These are phyloP conservation scores for Papilio polytes DNA, from an alignment of 1,140 invertebrate genomes.

Conservation along the genomic window DNA sequence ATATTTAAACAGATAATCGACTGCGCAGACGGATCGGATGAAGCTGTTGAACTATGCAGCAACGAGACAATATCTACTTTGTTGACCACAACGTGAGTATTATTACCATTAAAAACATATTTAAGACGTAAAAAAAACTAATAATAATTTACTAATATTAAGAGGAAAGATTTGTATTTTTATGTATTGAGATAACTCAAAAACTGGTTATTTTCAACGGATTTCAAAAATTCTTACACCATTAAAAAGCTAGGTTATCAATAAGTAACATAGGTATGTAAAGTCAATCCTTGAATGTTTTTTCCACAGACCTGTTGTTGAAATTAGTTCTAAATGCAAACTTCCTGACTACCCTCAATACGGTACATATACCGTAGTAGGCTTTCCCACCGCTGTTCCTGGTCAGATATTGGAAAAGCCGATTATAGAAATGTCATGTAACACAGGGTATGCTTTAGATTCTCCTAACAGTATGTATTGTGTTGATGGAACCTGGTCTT, in stretches of 20 bases:
- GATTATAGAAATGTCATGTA: constrained; percentile 43
- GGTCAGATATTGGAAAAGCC: constrained; percentile 33
- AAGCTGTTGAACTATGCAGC: constrained; percentile 67
- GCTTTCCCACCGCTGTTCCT: background rate
- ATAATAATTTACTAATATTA: too few relatives aligned
- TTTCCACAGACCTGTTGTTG: background rate
- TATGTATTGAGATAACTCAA: too few relatives aligned
- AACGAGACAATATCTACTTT: background rate
- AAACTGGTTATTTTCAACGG: too few relatives aligned
- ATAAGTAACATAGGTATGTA: too few relatives aligned
- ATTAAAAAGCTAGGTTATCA: too few relatives aligned
- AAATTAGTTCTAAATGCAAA: constrained; percentile 32
- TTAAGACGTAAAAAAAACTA: too few relatives aligned
- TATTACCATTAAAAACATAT: too few relatives aligned
- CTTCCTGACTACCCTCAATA: constrained; percentile 47
- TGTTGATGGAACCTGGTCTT: constrained; percentile 43
- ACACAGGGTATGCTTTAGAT: constrained; percentile 29
- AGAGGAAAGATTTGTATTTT: too few relatives aligned
- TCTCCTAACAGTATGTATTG: constrained; percentile 36
- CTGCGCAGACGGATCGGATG: constrained; percentile 86
- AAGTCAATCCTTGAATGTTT: too few relatives aligned
- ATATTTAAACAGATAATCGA: constrained; percentile 57
- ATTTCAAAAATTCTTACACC: too few relatives aligned
- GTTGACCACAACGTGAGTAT: background rate
- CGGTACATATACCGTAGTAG: constrained; percentile 42